These are phyloP conservation scores for Catamblyrhynchus diadema DNA, from an alignment of 2,797 vertebrate genomes.

Conservation along the genomic window DNA sequence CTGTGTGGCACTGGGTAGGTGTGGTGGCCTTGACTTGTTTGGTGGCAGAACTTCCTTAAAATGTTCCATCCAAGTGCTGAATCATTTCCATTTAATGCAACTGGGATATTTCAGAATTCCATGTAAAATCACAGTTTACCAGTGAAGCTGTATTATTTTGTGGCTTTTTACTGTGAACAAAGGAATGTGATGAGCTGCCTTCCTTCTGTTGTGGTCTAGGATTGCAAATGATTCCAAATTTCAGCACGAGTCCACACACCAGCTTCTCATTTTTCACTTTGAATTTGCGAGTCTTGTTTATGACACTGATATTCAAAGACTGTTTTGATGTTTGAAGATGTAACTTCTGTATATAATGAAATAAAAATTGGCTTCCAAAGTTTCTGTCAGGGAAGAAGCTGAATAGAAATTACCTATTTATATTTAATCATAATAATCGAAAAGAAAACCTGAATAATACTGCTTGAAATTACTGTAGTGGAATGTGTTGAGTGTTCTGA, in stretches of 20 bases:
- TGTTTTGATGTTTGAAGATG: background rate
- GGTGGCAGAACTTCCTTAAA: background rate
- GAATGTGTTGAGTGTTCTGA: background rate
- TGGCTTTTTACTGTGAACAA: background rate
- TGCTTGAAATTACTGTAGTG: constrained; percentile 3
- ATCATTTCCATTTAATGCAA: background rate
- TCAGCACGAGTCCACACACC: background rate
- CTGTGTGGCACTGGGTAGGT: background rate
- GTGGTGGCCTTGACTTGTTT: background rate
- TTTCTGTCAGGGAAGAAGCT: background rate
- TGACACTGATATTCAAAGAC: background rate
- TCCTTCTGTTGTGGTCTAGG: background rate
- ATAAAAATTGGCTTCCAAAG: constrained; percentile 23
- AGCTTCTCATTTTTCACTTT: background rate
- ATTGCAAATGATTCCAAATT: background rate
- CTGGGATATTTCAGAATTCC: background rate
- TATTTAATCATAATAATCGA: constrained; percentile 35
- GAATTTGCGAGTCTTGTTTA: background rate
- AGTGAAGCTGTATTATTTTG: background rate
- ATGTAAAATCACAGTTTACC: background rate
- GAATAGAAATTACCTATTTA: constrained; percentile 46
- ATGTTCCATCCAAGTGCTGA: background rate
- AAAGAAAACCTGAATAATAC: constrained; percentile 4
- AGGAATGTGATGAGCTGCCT: background rate
- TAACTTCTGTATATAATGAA: background rate